Base-by-base conservation (phyloP, 2,797 vertebrate species). In the Denticeps clupeoides region DNA sequence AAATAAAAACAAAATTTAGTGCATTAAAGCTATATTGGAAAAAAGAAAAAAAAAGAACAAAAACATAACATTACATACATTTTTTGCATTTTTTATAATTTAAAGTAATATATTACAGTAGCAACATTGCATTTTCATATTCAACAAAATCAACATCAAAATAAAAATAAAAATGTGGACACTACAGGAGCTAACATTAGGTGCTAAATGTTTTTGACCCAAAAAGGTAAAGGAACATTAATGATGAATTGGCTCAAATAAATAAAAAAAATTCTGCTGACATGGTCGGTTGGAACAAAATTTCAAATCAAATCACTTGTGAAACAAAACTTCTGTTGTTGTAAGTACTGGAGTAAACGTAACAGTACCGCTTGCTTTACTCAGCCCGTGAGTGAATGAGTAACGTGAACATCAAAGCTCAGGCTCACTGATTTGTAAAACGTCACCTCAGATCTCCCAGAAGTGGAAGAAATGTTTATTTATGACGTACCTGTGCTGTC, bases 41-140 rank as follows among this genome's bases (percentile, higher is more conserved):
- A 73, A 80, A n/a, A n/a, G n/a, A n/a, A n/a, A n/a, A n/a, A n/a
- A n/a, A n/a, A n/a, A n/a, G n/a, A n/a, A n/a, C n/a, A n/a, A n/a
- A 70, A 81, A 75, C 73, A 81, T 82, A 78, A 84, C 74, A 78
- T 77, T 73, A 78, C 73, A 82, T 49, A 46, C 59, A 71, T 74
- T 60, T 55, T 56, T 63, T 67, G 33, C 41, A 18, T 60, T 56
- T 61, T 72, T 80, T 49, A 84, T 86, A 85, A 85, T 84, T 84
- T 83, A 86, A 73, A 68, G 59, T 69, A 79, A 85, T 84, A 87
- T 87, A 84, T 84, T 86, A 85, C 81, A 68, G 63, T 64, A 68
- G 59, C 50, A 84, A 65, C 81, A 77, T 78, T 79, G 81, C 79
- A 72, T 80, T 80, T 81, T 77, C 75, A 81, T 81, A 79, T 71